Evolutionary conservation across 1,140 invertebrate genomes (phyloP), one percentile per base, ranked within the genome.

Genomic region (Pseudomyrmex dendroicus): DNA sequence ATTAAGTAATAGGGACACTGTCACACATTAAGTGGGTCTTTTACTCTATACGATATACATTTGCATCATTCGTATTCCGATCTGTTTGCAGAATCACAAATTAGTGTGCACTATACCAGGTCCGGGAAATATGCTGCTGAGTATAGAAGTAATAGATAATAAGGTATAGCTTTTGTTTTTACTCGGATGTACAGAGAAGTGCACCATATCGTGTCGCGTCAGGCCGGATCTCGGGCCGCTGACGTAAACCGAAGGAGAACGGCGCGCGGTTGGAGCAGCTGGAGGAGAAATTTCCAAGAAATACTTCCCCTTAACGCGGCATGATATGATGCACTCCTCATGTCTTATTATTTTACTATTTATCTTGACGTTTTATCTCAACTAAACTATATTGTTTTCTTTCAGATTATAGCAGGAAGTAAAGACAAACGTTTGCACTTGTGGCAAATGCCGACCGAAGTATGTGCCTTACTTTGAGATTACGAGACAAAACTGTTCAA

Each of bases 51-150:
- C 62, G 22, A 50, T 77, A n/a, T 17, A 50, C 82, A 17, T 70
- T 61, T 76, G 57, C 20, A 76, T 86, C 15, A 52, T 83, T 56
- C 70, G 61, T 63, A 50, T 56, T 83, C 5, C 25, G 22, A 72
- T 82, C 59, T 48, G 63, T 86, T 90, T 85, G n/a, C 48, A 94
- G 93, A 95, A 82, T 93, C 93, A 88, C 73, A 93, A 91, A 68
- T 93, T 95, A 17, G 86, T 95, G 54, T 95, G 95, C 64, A 95
- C 95, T 62, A 95, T 96, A 84, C 94, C 95, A 48, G 96, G 96
- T 9, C 96, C 96, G 61, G 95, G 96, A 56, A 95, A 95, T 89
- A 96, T 96, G 95, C 90, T 96, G 56, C 92, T 96, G 12, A 96
- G 96, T 8, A 93, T 97, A 86, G 95, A 95, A 84, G 91, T 96